Percentiles rank a stretch among this genome's conserved stretches.
These are phyloP conservation scores for Oenanthe oenanthe DNA, from an alignment of 2,113 vertebrate genomes.

Conservation along the genomic window DNA sequence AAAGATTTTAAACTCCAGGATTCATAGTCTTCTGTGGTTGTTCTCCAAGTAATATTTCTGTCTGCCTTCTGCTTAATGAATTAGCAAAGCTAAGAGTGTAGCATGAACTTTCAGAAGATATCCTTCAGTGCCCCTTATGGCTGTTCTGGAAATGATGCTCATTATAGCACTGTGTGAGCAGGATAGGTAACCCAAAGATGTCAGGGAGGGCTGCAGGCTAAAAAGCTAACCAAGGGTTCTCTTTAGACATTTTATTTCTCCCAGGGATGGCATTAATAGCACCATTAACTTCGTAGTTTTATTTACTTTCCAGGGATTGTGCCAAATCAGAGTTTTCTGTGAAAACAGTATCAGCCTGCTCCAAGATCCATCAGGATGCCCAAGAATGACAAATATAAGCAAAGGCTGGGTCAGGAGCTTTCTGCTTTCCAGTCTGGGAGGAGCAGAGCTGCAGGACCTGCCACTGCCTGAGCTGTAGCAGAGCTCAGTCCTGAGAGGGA, in stretches of 20 bases:
- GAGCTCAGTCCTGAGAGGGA: background rate
- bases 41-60: background rate
- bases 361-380: background rate
- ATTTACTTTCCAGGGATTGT: background rate
- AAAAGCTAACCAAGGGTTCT: background rate
- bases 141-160: slow-evolving; percentile 36
- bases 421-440: background rate
- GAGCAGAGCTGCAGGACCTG: rapidly evolving
- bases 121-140: slow-evolving; percentile 44
- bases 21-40: background rate
- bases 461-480: rapidly evolving
- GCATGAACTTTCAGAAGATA: slow-evolving; percentile 33
- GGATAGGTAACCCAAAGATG: background rate
- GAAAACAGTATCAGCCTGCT: background rate
- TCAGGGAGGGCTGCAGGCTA: slow-evolving; percentile 38
- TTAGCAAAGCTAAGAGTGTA: slow-evolving; percentile 31
- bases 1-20: background rate
- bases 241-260: background rate
- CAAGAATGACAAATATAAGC: background rate
- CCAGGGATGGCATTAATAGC: background rate
- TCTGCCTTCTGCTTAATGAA: slow-evolving; percentile 18
- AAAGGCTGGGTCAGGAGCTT: background rate
- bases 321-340: background rate
- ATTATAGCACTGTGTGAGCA: background rate
- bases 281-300: background rate